These are phyloP conservation scores for Xenopus tropicalis DNA, from an alignment of 2,113 vertebrate species.

Conservation along the genomic window UCB_Xtro_10.0 CM004446.2:95603501-95604000, in stretches of 20 bases:
- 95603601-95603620: constrained; percentile 43
- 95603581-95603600: constrained; percentile 24
- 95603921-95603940: constrained; percentile 18
- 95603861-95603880: constrained; percentile 33
- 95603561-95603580: constrained; percentile 29
- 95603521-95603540: background rate
- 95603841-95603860: constrained; percentile 26
- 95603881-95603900: constrained; percentile 25
- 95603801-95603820: constrained; percentile 19
- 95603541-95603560: constrained; percentile 18
- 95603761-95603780: constrained; percentile 27
- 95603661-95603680: constrained; percentile 33
- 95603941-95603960: constrained; percentile 9
- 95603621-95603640: constrained; percentile 43
- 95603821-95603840: constrained; percentile 23
- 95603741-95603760: constrained; percentile 41
- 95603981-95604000: background rate
- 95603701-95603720: constrained; percentile 40
- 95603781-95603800: constrained; percentile 38
- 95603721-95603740: constrained; percentile 43
- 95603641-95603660: constrained; percentile 40
- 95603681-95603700: constrained; percentile 44
- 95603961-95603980: background rate
- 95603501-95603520: no score
- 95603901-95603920: constrained; percentile 6